These are phyloP conservation scores for Drosophila emarginata DNA, from an alignment of 2,888 invertebrate genomes.

Conservation along the genomic window DNA sequence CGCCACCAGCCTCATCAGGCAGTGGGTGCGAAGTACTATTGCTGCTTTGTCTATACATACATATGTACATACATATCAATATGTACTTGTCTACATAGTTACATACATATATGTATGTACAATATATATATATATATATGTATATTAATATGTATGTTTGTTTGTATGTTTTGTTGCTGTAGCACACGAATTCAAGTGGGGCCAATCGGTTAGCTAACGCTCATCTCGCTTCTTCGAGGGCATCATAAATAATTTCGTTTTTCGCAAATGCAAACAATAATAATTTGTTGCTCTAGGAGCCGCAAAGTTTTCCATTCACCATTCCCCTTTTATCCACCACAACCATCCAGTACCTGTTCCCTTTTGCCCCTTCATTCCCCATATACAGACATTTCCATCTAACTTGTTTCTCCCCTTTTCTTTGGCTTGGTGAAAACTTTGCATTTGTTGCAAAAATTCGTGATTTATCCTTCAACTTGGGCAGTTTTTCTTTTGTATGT, in stretches of 20 bases:
- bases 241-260: conserved; percentile 43
- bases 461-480: conserved; percentile 77
- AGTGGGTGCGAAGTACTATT: conserved; percentile 63
- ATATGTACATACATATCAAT: conserved; percentile 30
- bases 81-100: conserved; percentile 29
- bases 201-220: conserved; percentile 10
- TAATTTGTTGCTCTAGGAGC: conserved; percentile 31
- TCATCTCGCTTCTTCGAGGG: conserved; percentile 24
- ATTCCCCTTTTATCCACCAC: background rate
- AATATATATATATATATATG: background rate
- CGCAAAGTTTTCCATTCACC: conserved; percentile 33
- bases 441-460: conserved; percentile 43
- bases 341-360: background rate
- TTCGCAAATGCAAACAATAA: conserved; percentile 30
- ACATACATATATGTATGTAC: conserved; percentile 20
- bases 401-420: background rate
- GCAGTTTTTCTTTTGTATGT: conserved; percentile 40
- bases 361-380: background rate
- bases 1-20: conserved; percentile 40
- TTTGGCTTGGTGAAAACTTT: conserved; percentile 1
- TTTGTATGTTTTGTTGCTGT: conserved; percentile 15
- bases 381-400: background rate
- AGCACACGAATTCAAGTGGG: conserved; percentile 13
- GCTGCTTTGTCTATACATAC: conserved; percentile 43
- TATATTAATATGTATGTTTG: conserved; percentile 6